Conservation (phyloP, 2,888 invertebrate genomes). For the Terebella lapidaria region DNA sequence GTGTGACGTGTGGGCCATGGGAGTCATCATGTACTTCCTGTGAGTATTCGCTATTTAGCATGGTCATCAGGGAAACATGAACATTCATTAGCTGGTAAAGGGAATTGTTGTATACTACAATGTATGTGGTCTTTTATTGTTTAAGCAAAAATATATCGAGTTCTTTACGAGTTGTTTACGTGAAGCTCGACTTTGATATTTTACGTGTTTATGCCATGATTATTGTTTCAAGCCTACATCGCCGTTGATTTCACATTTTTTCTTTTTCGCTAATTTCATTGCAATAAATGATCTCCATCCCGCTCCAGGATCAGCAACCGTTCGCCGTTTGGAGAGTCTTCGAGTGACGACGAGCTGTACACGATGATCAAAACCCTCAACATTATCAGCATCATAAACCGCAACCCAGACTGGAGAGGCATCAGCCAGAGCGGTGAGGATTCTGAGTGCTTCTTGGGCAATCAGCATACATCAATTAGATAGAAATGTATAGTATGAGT, state of each 20-base stretch:
- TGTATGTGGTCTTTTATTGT: constrained; percentile 22
- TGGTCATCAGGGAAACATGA: background rate
- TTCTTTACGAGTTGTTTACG: too few species aligned
- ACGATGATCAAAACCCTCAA: background rate
- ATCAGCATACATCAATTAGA: too few species aligned
- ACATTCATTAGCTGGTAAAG: background rate
- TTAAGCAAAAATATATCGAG: too few species aligned
- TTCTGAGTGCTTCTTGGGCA: background rate
- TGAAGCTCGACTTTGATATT: too few species aligned
- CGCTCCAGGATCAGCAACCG: too few species aligned
- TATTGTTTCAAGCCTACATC: too few species aligned
- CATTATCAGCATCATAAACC: background rate
- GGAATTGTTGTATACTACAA: background rate
- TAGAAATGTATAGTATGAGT: background rate
- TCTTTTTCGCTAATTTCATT: too few species aligned
- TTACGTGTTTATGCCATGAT: too few species aligned
- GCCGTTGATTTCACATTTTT: too few species aligned
- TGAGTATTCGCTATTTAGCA: constrained; percentile 31
- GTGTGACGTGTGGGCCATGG: constrained; percentile 62
- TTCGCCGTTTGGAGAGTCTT: constrained; percentile 40
- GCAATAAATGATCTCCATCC: too few species aligned
- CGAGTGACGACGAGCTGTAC: constrained; percentile 33
- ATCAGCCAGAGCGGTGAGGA: constrained; percentile 38
- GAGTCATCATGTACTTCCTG: constrained; percentile 59
- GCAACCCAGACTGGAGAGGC: constrained; percentile 31